Percentiles rank a stretch among this genome's conserved stretches.
phyloP scores from a whole-genome alignment of 2,113 vertebrate species.

The Dolichallabes microphthalmus region DNA sequence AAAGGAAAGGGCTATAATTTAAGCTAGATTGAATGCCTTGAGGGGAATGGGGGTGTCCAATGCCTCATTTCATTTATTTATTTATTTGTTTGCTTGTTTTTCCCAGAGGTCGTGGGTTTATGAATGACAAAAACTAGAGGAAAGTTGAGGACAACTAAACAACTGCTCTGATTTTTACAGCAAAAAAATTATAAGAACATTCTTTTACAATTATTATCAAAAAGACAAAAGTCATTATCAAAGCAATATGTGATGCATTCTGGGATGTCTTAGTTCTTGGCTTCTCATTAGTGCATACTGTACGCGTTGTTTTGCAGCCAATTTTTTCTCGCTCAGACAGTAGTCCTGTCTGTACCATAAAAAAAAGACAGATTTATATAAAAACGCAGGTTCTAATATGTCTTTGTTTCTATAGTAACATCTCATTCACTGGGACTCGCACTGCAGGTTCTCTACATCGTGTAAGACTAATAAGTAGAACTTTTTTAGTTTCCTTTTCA shows the following conservation, averaged over 20 bases:
- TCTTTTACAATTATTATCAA: background rate
- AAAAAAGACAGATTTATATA: too few relatives aligned
- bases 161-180: too few relatives aligned
- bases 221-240: background rate
- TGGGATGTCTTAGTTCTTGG: background rate
- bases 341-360: too few relatives aligned
- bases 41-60: background rate
- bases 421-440: too few relatives aligned
- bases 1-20: slow-evolving; percentile 33
- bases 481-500: background rate
- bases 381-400: too few relatives aligned
- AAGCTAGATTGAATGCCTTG: slow-evolving; percentile 17
- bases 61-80: background rate
- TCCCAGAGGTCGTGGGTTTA: background rate
- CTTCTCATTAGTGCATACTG: background rate
- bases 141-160: background rate
- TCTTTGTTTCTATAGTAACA: too few relatives aligned
- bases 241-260: background rate
- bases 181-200: background rate
- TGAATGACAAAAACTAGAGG: background rate
- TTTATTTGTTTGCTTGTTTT: background rate
- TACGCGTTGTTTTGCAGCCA: too few relatives aligned
- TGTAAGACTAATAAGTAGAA: background rate
- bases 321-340: too few relatives aligned
- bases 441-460: background rate